These are phyloP conservation scores for Troides aeacus DNA, from an alignment of 2,888 invertebrate genomes.

Conservation along the genomic window DNA sequence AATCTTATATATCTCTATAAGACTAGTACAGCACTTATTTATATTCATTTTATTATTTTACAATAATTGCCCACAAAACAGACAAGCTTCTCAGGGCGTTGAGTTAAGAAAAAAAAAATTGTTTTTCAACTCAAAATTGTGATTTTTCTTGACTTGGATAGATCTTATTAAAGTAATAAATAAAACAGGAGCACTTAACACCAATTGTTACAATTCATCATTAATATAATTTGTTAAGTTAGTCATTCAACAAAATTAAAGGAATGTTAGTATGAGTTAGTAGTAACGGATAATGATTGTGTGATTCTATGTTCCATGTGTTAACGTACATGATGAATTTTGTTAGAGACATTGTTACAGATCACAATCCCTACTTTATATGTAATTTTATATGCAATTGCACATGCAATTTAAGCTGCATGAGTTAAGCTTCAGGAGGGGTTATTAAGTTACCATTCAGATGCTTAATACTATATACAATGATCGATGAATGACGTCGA, in stretches of 20 bases:
- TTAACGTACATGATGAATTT: slow-evolving; percentile 2
- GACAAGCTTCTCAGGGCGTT: too few relatives aligned
- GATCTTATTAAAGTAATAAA: slow-evolving; percentile 5
- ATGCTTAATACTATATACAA: not conserved
- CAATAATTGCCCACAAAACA: too few relatives aligned
- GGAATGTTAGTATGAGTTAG: slow-evolving; percentile 20
- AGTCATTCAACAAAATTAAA: slow-evolving; percentile 2
- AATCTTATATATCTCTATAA: too few relatives aligned
- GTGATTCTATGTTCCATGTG: slow-evolving; percentile 9
- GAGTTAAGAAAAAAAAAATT: not conserved
- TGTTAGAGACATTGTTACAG: slow-evolving; percentile 10
- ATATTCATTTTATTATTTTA: too few relatives aligned
- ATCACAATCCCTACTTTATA: slow-evolving; percentile 9
- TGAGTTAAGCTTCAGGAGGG: slow-evolving; percentile 9
- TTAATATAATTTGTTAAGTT: not conserved
- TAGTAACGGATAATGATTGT: slow-evolving; percentile 16
- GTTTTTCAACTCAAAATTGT: not conserved
- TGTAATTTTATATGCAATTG: not conserved
- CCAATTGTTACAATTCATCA: not conserved
- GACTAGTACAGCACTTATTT: too few relatives aligned
- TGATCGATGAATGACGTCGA: not conserved
- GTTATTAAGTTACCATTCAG: slow-evolving; percentile 18
- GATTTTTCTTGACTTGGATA: not conserved
- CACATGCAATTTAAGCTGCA: slow-evolving; percentile 22
- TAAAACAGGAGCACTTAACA: not conserved